Evolutionary conservation across 2,888 invertebrate species (phyloP), one percentile per base, ranked within the genome.

Genomic region (Mycalesis mineus): DNA sequence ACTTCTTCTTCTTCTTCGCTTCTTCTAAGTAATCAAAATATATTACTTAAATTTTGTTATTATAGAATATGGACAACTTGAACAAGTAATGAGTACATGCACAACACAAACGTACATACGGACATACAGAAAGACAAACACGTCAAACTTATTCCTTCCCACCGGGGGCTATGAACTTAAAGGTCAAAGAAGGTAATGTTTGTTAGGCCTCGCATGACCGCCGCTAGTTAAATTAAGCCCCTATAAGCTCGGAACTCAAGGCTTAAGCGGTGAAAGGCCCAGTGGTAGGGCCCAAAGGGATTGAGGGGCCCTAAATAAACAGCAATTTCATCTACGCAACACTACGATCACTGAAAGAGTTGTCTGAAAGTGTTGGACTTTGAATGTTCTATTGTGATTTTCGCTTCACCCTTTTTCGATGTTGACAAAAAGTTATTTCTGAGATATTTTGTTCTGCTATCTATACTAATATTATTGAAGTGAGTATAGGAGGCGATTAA

Each of bases 191-290:
- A 45, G 45, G 14, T 45, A 45, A 51, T 51, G 40, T 51, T 57
- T 36, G 57, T 60, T 56, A 39, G 44, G 42, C 54, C 51, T 61
- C 52, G 65, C 64, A 64, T 65, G 64, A 62, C 63, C 58, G 51
- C 59, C 59, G 52, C 54, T 57, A 60, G 58, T 60, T 62, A 62
- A 64, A 63, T 62, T 53, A 60, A 62, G 63, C 64, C 60, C 61
- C 50, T 61, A 62, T 66, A 65, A 67, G 64, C 65, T 60, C 51
- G 31, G 50, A 51, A 63, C 62, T 57, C 56, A 55, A 57, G 65
- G 66, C 61, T 64, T 67, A 63, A 61, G 55, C 49, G 55, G 58
- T 56, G 55, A 64, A 68, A 66, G 50, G 50, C 39, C 50, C 50
- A 47, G 29, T 29, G 29, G 28, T 40, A 40, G 50, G 29, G 40